phyloP scores from a whole-genome alignment of 1,140 invertebrate genomes.

The Tigriopus japonicus region DNA sequence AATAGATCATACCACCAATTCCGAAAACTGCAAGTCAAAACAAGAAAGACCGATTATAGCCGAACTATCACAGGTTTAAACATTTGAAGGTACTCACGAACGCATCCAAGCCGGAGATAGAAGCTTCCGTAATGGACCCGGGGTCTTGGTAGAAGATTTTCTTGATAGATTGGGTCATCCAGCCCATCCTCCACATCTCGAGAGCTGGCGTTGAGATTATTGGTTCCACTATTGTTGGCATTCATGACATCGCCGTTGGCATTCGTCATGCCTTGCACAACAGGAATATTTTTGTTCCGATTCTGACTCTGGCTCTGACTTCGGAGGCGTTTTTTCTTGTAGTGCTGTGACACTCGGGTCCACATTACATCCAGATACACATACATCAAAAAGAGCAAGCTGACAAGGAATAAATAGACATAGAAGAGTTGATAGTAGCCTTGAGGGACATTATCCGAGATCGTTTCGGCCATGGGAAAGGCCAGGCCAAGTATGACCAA shows the following conservation, averaged over 20 bases:
- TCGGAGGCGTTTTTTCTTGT: background rate
- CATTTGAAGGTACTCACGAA: conserved; percentile 47
- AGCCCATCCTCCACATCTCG: background rate
- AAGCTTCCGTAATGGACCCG: conserved; percentile 55
- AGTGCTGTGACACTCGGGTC: background rate
- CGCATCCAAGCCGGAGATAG: conserved; percentile 77
- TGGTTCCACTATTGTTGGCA: background rate
- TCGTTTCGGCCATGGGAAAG: conserved; percentile 8
- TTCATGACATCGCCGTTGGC: no score
- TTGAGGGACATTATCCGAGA: background rate
- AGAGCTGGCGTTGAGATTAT: background rate
- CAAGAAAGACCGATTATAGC: conserved; percentile 79
- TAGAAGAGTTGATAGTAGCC: conserved; percentile 12
- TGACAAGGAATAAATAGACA: conserved; percentile 9
- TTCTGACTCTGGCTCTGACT: background rate
- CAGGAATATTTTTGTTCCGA: background rate
- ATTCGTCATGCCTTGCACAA: no score
- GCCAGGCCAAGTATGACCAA: background rate
- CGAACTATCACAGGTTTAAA: conserved; percentile 83
- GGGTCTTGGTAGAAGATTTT: background rate
- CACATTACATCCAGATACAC: conserved; percentile 1
- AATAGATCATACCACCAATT: conserved; percentile 85
- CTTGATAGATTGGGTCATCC: background rate
- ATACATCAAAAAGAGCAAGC: background rate
- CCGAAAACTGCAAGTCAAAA: conserved; percentile 49